These are phyloP conservation scores for Amphipoea oculea DNA, from an alignment of 2,888 invertebrate genomes.

Conservation along the genomic window DNA sequence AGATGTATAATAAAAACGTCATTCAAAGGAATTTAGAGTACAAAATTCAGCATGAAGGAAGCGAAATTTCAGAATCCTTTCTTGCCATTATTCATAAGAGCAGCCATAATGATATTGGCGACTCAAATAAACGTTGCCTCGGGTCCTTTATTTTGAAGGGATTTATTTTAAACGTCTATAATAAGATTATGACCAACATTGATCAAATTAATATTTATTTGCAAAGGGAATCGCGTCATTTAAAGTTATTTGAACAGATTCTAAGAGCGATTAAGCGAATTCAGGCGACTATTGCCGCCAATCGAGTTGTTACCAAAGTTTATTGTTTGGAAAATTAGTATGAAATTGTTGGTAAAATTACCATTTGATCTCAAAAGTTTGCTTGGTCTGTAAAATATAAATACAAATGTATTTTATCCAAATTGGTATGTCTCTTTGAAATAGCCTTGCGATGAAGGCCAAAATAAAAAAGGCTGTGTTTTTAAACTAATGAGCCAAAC, in stretches of 20 bases:
- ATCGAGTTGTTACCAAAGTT: slow-evolving; percentile 49
- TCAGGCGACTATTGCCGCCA: slow-evolving; percentile 24
- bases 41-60: slow-evolving; percentile 20
- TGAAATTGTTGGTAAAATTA: slow-evolving; percentile 28
- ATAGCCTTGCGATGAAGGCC: slow-evolving; percentile 18
- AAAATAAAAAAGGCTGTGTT: slow-evolving; percentile 14
- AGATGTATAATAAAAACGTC: neutral
- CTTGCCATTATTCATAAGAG: slow-evolving; percentile 25
- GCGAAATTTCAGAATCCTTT: slow-evolving; percentile 10
- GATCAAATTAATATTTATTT: slow-evolving; percentile 59
- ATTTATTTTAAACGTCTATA: slow-evolving; percentile 43
- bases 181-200: slow-evolving; percentile 45
- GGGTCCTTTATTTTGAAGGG: slow-evolving; percentile 32
- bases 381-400: slow-evolving; percentile 7
- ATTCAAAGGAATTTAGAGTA: slow-evolving; percentile 2
- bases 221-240: slow-evolving; percentile 37
- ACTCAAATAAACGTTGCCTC: slow-evolving; percentile 40
- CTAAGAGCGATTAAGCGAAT: slow-evolving; percentile 37
- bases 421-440: slow-evolving; percentile 17
- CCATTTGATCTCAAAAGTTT: slow-evolving; percentile 22
- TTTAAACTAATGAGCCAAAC: neutral
- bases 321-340: slow-evolving; percentile 49
- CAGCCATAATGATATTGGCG: slow-evolving; percentile 41
- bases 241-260: slow-evolving; percentile 51
- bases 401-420: slow-evolving; percentile 10